Evolutionary conservation across 2,797 vertebrate genomes (phyloP).

Genomic region (Simalia tracyae): DNA sequence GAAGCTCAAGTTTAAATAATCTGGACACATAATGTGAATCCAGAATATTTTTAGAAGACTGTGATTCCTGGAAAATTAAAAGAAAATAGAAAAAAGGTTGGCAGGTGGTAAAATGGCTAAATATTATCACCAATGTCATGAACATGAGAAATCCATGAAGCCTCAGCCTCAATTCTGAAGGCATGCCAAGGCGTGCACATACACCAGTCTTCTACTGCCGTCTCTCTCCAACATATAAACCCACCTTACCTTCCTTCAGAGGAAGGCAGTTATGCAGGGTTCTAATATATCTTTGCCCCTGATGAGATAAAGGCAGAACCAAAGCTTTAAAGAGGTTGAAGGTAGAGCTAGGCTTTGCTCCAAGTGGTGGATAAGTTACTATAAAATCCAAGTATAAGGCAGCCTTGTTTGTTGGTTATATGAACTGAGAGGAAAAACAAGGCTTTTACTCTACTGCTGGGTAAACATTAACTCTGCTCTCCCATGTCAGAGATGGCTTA

Average conservation of each 20-base stretch:
- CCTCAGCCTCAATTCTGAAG: not conserved
- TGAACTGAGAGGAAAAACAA: not conserved
- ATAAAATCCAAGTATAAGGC: not conserved
- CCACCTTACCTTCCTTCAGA: not conserved
- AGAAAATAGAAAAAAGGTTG: too few species aligned
- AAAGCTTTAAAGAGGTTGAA: not conserved
- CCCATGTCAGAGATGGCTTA: not conserved
- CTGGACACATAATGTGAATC: too few species aligned
- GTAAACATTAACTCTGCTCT: conserved; percentile 29
- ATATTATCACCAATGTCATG: not conserved
- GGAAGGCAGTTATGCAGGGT: not conserved
- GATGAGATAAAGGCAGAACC: not conserved
- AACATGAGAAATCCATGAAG: not conserved
- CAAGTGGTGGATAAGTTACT: too few species aligned
- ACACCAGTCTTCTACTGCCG: not conserved
- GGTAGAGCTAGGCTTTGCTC: not conserved
- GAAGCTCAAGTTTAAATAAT: too few species aligned
- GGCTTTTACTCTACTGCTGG: not conserved
- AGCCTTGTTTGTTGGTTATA: conserved; percentile 7
- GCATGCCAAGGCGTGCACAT: not conserved
- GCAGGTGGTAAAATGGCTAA: too few species aligned
- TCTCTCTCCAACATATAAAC: not conserved
- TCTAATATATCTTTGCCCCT: not conserved
- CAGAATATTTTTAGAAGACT: too few species aligned
- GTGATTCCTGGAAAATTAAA: too few species aligned